A percentile compares a stretch with the other conserved stretches of the same genome.
phyloP scores from a whole-genome alignment of 2,888 invertebrate species.

The Melanchra persicariae region DNA sequence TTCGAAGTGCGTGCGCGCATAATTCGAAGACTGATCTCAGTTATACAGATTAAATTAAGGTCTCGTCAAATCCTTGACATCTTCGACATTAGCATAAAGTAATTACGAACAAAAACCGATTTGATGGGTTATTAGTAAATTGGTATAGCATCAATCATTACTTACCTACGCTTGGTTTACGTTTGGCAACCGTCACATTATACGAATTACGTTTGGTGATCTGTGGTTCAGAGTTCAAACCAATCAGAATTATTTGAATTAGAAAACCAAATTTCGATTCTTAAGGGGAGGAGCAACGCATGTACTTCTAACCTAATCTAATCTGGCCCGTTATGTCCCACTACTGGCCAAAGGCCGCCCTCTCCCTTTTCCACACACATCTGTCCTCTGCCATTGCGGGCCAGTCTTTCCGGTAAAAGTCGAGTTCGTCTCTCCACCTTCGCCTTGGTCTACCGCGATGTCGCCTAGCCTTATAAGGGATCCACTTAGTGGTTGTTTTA shows the following conservation, averaged over 20 bases:
- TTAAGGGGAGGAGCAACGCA: background rate
- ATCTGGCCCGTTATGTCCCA: no score
- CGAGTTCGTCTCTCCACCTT: no score
- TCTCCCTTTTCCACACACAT: no score
- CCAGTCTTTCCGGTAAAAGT: no score
- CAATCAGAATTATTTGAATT: slow-evolving; percentile 33
- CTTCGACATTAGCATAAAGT: slow-evolving; percentile 61
- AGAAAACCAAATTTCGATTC: slow-evolving; percentile 1
- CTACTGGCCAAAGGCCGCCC: no score
- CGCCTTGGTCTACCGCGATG: no score
- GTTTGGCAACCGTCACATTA: slow-evolving; percentile 26
- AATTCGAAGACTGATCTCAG: slow-evolving; percentile 39
- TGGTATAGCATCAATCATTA: slow-evolving; percentile 62
- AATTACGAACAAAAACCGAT: slow-evolving; percentile 70
- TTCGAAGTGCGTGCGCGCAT: slow-evolving; percentile 34
- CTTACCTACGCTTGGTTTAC: slow-evolving; percentile 26
- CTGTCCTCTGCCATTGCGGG: no score
- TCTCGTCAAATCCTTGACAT: slow-evolving; percentile 72
- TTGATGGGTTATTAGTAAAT: slow-evolving; percentile 60
- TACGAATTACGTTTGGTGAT: slow-evolving; percentile 38
- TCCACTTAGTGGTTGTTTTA: no score
- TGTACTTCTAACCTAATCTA: no score
- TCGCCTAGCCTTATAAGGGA: no score
- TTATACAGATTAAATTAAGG: slow-evolving; percentile 61
- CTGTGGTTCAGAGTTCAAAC: slow-evolving; percentile 25